Evolutionary conservation across 2,888 invertebrate species (phyloP).

Genomic region (Conus canariensis): DNA sequence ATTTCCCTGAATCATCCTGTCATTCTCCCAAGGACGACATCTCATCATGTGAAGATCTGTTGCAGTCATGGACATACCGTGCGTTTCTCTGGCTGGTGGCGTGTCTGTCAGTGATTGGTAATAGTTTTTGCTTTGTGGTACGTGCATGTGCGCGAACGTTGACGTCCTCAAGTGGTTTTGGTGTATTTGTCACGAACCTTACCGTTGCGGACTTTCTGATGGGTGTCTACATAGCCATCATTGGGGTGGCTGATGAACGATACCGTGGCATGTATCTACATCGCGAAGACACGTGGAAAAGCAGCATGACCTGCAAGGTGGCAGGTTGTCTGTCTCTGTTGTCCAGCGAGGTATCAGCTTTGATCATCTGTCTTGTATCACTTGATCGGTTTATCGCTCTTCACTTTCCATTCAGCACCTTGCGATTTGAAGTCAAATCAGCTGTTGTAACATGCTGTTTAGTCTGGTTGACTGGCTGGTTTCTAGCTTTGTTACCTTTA

Average conservation of each 20-base stretch:
- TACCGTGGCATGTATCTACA: background rate
- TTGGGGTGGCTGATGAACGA: background rate
- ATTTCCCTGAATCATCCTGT: background rate
- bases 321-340: constrained; percentile 8
- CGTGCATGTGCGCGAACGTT: background rate
- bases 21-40: background rate
- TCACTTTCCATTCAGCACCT: constrained; percentile 4
- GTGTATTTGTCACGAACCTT: background rate
- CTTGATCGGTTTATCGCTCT: constrained; percentile 8
- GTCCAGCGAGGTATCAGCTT: constrained; percentile 16
- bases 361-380: background rate
- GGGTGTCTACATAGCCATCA: constrained; percentile 1
- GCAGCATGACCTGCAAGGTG: background rate
- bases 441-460: background rate
- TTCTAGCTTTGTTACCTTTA: background rate
- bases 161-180: background rate
- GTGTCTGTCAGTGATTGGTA: background rate
- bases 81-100: background rate
- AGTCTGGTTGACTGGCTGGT: background rate
- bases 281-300: background rate
- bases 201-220: background rate
- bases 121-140: background rate
- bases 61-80: background rate
- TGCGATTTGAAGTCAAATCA: background rate
- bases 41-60: background rate